Percentiles rank a stretch among this genome's conserved stretches.
Evolutionary conservation across 2,888 invertebrate genomes (phyloP).

Genomic region (Criorhina ranunculi): DNA sequence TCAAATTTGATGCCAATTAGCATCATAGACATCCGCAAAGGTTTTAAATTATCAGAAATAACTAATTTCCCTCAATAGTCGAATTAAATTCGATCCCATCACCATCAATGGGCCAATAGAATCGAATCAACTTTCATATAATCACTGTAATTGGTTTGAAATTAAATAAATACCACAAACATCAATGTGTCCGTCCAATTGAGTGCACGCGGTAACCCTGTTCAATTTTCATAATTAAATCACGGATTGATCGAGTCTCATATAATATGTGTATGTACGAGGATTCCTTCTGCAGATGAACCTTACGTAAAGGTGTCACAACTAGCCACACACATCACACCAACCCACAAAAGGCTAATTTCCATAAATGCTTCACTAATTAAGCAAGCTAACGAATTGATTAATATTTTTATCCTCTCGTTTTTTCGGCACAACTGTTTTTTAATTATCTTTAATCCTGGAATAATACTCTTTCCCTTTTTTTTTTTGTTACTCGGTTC

Average conservation of each 20-base stretch:
- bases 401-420: constrained; percentile 51
- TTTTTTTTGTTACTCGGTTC: background rate
- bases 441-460: constrained; percentile 72
- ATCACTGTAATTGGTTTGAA: constrained; percentile 44
- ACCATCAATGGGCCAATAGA: constrained; percentile 24
- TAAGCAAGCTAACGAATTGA: constrained; percentile 66
- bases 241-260: constrained; percentile 46
- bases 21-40: background rate
- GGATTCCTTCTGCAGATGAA: background rate
- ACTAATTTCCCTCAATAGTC: constrained; percentile 19
- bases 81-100: constrained; percentile 30
- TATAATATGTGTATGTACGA: no score
- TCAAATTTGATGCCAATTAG: background rate
- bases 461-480: constrained; percentile 31
- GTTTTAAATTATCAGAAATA: constrained; percentile 1
- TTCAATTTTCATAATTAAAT: constrained; percentile 67
- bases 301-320: background rate
- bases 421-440: constrained; percentile 60
- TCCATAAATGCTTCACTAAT: constrained; percentile 68
- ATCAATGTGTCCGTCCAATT: constrained; percentile 20
- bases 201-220: constrained; percentile 36
- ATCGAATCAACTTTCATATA: constrained; percentile 32
- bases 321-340: background rate
- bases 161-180: constrained; percentile 39
- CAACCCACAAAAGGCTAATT: constrained; percentile 26